phyloP scores from a whole-genome alignment of 2,113 vertebrate species.

The Melanocharis versteri region DNA sequence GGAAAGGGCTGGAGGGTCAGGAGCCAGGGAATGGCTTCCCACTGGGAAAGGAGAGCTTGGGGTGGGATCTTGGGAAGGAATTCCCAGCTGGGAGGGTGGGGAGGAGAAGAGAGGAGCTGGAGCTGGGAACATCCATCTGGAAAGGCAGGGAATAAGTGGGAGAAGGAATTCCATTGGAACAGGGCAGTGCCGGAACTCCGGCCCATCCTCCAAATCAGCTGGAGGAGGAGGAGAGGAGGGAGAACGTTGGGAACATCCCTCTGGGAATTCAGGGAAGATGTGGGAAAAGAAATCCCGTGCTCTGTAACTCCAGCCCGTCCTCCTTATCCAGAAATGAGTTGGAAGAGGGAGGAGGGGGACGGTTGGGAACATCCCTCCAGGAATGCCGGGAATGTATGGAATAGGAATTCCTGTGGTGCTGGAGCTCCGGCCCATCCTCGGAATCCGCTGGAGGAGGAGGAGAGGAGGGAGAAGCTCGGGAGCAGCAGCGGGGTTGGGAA shows the following conservation, averaged over 20 bases:
- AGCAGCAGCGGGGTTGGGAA: not conserved
- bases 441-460: not conserved
- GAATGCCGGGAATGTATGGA: rapidly evolving
- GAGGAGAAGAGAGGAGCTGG: not conserved
- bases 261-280: rapidly evolving
- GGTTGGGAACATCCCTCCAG: too few species aligned
- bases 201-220: rapidly evolving
- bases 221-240: not conserved
- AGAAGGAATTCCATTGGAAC: too few species aligned
- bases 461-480: not conserved
- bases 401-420: not conserved
- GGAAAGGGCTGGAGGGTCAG: not conserved
- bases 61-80: not conserved
- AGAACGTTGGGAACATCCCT: not conserved
- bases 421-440: not conserved
- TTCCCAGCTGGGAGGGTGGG: not conserved
- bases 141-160: rapidly evolving
- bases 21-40: not conserved
- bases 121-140: not conserved
- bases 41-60: not conserved
- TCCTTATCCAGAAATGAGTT: not conserved
- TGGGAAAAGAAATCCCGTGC: not conserved
- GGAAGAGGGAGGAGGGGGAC: not conserved
- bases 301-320: not conserved
- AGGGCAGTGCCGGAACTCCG: too few species aligned